Evolutionary conservation across 2,797 vertebrate species (phyloP).

Genomic region (Thamnophis elegans): DNA sequence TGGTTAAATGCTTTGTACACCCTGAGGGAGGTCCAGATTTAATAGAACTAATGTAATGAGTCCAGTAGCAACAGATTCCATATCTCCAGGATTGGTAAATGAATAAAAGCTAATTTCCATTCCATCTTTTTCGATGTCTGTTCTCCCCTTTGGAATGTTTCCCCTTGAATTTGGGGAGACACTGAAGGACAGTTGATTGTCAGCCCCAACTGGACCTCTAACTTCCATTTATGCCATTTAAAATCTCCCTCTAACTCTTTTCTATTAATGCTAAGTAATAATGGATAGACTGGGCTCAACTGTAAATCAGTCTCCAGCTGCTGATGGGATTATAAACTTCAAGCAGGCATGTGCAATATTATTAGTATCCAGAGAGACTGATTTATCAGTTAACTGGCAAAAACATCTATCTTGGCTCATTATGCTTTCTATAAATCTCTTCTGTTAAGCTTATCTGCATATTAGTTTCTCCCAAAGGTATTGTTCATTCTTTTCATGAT

Average conservation of each 20-base stretch:
- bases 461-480: conserved; percentile 53
- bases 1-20: background rate
- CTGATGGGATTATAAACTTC: conserved; percentile 50
- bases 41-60: too few species aligned
- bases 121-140: background rate
- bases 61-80: background rate
- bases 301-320: conserved; percentile 60
- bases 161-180: background rate
- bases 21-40: background rate
- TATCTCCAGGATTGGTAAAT: background rate
- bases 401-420: conserved; percentile 62
- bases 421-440: conserved; percentile 66
- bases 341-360: conserved; percentile 48
- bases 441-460: conserved; percentile 57
- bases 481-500: conserved; percentile 42
- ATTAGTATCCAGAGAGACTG: conserved; percentile 43
- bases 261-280: conserved; percentile 55
- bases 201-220: background rate
- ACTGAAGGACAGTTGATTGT: conserved; percentile 8
- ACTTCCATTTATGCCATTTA: conserved; percentile 17
- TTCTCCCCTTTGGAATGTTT: background rate
- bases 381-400: conserved; percentile 66
- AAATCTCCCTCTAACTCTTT: conserved; percentile 55
- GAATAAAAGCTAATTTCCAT: background rate
- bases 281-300: conserved; percentile 58